Conservation (phyloP, 1,140 invertebrate genomes). For the Tetragonula clypearis region DNA sequence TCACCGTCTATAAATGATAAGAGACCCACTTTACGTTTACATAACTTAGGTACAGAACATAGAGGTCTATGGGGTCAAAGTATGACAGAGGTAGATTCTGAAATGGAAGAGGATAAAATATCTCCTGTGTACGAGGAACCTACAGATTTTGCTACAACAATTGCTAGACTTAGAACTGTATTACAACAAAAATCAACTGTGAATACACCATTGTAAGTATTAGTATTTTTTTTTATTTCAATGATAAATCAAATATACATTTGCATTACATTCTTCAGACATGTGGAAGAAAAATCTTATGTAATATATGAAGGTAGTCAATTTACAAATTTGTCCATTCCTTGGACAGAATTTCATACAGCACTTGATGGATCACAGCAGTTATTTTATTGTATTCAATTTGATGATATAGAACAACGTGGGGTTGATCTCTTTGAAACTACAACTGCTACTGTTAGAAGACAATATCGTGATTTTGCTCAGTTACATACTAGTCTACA, state of each 20-base stretch:
- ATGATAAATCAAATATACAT: not conserved
- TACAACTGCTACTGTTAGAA: constrained; percentile 75
- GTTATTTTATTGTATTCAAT: constrained; percentile 79
- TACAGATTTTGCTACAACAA: constrained; percentile 87
- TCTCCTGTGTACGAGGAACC: constrained; percentile 87
- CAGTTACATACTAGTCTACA: constrained; percentile 74
- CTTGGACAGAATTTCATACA: constrained; percentile 77
- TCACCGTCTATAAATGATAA: constrained; percentile 36
- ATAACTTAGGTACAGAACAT: constrained; percentile 70
- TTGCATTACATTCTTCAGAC: constrained; percentile 59
- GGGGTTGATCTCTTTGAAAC: constrained; percentile 76
- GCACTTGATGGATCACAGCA: constrained; percentile 77
- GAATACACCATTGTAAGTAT: constrained; percentile 74
- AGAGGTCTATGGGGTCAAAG: constrained; percentile 75
- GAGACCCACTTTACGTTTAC: constrained; percentile 66
- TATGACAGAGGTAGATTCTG: constrained; percentile 68
- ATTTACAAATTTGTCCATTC: constrained; percentile 75
- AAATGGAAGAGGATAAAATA: constrained; percentile 74
- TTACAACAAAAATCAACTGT: constrained; percentile 85
- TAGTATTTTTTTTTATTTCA: not conserved
- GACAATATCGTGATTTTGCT: constrained; percentile 77
- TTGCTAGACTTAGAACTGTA: constrained; percentile 86
- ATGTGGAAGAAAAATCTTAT: constrained; percentile 75
- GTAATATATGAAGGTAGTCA: constrained; percentile 73
- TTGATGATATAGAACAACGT: constrained; percentile 78